phyloP scores from a whole-genome alignment of 2,888 invertebrate species.

The Hypomecis punctinalis region DNA sequence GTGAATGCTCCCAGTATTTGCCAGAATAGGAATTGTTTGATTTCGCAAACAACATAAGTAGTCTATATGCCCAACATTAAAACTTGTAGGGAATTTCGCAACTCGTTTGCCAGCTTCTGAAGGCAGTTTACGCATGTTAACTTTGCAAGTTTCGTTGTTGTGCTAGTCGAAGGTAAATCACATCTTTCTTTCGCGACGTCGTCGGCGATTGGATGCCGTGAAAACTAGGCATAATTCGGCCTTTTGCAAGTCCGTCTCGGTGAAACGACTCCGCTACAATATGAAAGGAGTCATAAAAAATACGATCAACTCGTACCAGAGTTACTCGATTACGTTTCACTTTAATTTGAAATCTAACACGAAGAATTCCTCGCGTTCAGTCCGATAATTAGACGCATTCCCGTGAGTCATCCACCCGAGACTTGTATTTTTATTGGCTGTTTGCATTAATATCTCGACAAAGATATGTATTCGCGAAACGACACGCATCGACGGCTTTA shows the following conservation, averaged over 20 bases:
- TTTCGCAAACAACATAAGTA: conserved; percentile 6
- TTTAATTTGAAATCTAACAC: conserved; percentile 74
- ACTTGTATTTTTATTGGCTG: conserved; percentile 77
- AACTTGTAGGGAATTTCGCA: conserved; percentile 9
- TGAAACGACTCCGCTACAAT: conserved; percentile 29
- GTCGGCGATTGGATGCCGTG: conserved; percentile 14
- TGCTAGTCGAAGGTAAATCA: conserved; percentile 2
- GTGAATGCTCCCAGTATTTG: conserved; percentile 6
- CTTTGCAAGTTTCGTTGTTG: conserved; percentile 3
- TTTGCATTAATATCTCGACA: conserved; percentile 71
- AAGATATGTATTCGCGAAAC: conserved; percentile 61
- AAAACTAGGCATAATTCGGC: conserved; percentile 10
- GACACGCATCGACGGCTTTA: conserved; percentile 58
- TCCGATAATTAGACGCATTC: conserved; percentile 78
- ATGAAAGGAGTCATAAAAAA: conserved; percentile 37
- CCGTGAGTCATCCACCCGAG: conserved; percentile 78
- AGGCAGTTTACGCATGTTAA: conserved; percentile 7
- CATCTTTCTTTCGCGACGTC: not conserved
- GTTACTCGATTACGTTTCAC: conserved; percentile 62
- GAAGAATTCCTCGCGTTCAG: conserved; percentile 69
- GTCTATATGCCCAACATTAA: not conserved
- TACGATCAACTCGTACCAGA: conserved; percentile 42
- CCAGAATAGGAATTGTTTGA: conserved; percentile 16
- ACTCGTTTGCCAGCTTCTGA: conserved; percentile 15
- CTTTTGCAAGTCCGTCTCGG: conserved; percentile 25